A percentile compares a stretch with the other conserved stretches of the same genome.
These are phyloP conservation scores for Nycticryphes semicollaris DNA, from an alignment of 2,113 vertebrate genomes.

Conservation along the genomic window DNA sequence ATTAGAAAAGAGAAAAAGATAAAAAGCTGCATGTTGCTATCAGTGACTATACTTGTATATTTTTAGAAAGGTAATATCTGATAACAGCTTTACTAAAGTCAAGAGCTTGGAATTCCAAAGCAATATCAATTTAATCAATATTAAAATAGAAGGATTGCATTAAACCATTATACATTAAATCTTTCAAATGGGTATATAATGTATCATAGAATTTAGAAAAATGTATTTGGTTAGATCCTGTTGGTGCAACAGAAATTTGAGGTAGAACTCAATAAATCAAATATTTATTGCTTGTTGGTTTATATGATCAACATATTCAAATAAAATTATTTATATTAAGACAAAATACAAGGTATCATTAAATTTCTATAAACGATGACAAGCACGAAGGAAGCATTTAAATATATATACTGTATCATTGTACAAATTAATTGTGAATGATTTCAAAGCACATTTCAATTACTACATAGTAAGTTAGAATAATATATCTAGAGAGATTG, in stretches of 20 bases:
- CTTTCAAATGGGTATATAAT: neutral
- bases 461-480: neutral
- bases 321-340: neutral
- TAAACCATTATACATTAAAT: neutral
- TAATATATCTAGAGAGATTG: neutral
- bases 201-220: neutral
- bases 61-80: constrained; percentile 6
- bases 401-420: neutral
- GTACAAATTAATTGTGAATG: neutral
- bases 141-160: neutral
- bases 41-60: neutral
- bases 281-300: neutral
- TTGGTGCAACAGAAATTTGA: neutral
- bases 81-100: neutral
- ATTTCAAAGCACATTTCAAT: neutral
- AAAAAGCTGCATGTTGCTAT: neutral
- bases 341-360: neutral
- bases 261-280: neutral
- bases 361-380: neutral
- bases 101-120: constrained; percentile 7
- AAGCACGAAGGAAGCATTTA: neutral
- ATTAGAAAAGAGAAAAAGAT: neutral
- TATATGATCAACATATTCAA: neutral
- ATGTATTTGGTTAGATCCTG: neutral
- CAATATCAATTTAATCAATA: neutral